These are phyloP conservation scores for Dolichotis patagonum DNA, from an alignment of 2,113 vertebrate genomes.

Conservation along the genomic window DNA sequence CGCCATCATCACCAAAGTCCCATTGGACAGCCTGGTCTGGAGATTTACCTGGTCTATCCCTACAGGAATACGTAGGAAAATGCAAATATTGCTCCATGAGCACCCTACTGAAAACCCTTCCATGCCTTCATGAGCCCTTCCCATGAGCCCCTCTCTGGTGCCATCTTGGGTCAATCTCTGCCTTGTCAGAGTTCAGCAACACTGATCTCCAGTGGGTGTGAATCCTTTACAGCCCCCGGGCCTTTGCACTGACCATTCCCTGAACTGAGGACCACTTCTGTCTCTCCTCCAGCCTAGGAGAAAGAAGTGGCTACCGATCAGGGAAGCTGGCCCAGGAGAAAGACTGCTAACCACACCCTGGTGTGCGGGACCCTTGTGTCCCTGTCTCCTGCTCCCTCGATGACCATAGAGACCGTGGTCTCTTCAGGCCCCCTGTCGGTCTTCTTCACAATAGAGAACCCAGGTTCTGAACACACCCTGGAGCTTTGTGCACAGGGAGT, in stretches of 20 bases:
- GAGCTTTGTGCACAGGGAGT: not conserved
- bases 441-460: not conserved
- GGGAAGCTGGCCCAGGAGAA: not conserved
- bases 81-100: not conserved
- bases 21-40: not conserved
- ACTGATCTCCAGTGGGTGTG: not conserved
- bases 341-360: not conserved
- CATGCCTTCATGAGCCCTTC: not conserved
- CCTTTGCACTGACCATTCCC: not conserved
- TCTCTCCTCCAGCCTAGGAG: not conserved
- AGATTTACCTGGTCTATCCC: not conserved
- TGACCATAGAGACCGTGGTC: not conserved
- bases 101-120: not conserved
- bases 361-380: fast-evolving
- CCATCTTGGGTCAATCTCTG: not conserved
- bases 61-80: not conserved
- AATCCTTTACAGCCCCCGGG: not conserved
- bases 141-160: not conserved
- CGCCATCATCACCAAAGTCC: not conserved
- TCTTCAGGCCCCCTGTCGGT: too few species aligned
- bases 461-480: not conserved
- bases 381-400: not conserved
- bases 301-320: not conserved
- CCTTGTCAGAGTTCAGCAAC: not conserved
- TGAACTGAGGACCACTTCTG: not conserved